Base-by-base conservation (phyloP, 1,140 invertebrate species). In the Temnothorax nylanderi region DNA sequence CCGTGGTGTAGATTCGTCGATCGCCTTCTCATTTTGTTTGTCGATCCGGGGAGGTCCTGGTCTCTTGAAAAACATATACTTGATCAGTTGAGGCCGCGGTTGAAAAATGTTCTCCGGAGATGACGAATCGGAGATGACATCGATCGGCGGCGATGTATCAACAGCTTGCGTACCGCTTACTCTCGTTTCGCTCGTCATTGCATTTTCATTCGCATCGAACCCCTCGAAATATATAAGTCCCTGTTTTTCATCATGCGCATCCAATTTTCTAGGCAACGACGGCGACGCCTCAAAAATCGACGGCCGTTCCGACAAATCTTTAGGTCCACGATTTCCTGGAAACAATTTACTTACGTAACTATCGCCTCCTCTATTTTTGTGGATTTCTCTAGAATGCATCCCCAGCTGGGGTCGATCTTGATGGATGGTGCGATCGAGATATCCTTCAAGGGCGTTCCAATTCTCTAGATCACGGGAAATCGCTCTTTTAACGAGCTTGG, bases 31-130 rank as follows among this genome's bases (percentile, higher is more conserved):
- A 10, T 18, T 6, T 41, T 60, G 84, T 34, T 69, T 4, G 3
- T 76, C 56, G 34, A 56, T 21, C 13, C 4, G 78, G 8, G 56
- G n/a, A 26, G 21, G 13, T 6, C 13, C 49, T 0, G 82, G 60
- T 60, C 65, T 85, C 47, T 49, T 81, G 3, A 90, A 92, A 65
- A 94, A 93, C 0, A 89, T 86, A 21, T 94, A 94, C 65, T 89
- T 92, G 4, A 94, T 91, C 11, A 94, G 34, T 74, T 93, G 93
- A 6, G 90, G 90, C n/a, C 93, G 87, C 0, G 93, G 91, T 21
- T 88, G 88, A 58, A 91, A 93, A 37, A 93, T 92, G 21, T 93
- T 91, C 37, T 93, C 93, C 13, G 71, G 11, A 2, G 64, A 75
- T 77, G 85, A 72, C 7, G 49, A 49, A 10, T 65, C 11, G 60